These are phyloP conservation scores for Drosophila pachea DNA, from an alignment of 1,140 invertebrate genomes.

Conservation along the genomic window DNA sequence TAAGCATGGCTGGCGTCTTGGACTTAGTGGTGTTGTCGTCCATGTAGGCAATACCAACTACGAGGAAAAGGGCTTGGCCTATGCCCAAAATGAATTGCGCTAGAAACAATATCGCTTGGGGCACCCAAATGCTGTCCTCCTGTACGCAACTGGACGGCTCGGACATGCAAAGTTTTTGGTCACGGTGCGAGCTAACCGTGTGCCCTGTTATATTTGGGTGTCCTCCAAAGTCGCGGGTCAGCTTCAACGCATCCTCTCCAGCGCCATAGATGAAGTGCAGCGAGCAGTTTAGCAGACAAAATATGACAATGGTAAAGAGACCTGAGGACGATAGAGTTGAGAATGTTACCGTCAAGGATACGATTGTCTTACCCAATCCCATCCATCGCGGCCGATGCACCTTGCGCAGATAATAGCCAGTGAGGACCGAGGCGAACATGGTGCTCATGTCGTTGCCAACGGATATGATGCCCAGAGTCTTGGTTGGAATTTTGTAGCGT, in stretches of 20 bases:
- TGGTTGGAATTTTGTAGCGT: conserved; percentile 87
- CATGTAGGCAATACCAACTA: conserved; percentile 84
- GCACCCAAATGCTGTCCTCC: conserved; percentile 80
- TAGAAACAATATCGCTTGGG: conserved; percentile 81
- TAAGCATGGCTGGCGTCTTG: conserved; percentile 83
- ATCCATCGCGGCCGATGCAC: conserved; percentile 72
- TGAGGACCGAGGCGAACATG: conserved; percentile 54
- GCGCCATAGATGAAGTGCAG: conserved; percentile 87
- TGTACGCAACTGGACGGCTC: conserved; percentile 30
- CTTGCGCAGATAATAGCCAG: conserved; percentile 63
- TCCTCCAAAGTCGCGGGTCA: conserved; percentile 82
- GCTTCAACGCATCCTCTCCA: conserved; percentile 83
- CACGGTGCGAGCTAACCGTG: conserved; percentile 31
- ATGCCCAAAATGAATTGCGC: conserved; percentile 84
- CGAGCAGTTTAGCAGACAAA: conserved; percentile 84
- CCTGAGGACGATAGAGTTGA: conserved; percentile 80
- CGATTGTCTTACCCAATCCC: conserved; percentile 52
- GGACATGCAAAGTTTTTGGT: conserved; percentile 41
- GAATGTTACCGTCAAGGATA: conserved; percentile 49
- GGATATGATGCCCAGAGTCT: conserved; percentile 85
- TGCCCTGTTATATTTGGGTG: conserved; percentile 45
- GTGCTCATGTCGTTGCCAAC: conserved; percentile 82
- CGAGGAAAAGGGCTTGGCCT: conserved; percentile 83
- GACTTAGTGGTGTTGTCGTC: conserved; percentile 85
- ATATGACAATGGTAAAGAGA: conserved; percentile 83